Evolutionary conservation across 1,140 invertebrate genomes (phyloP), one percentile per base, ranked within the genome.

Genomic region (Zaprionus gabonicus): DNA sequence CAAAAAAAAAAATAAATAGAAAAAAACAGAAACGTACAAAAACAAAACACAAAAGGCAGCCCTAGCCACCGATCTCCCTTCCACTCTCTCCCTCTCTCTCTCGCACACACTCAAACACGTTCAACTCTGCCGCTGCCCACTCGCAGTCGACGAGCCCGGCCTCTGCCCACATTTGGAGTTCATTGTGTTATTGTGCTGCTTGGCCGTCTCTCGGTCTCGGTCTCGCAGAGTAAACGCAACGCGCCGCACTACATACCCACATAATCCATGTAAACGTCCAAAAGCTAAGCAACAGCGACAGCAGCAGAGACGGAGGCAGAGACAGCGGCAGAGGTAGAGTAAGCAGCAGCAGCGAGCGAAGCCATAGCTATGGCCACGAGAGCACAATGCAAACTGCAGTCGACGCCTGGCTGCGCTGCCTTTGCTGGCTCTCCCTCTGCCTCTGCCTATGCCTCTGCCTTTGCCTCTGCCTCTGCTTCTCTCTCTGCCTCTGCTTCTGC

Each of bases 161-260:
- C 74, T 73, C 70, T 77, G 59, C 62, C 77, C 72, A 80, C 74
- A 82, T 80, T 90, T 85, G 76, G 81, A 90, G 85, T 90, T 90
- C 85, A 90, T 90, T 91, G 87, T 91, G 86, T 91, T 91, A 90
- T 91, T 91, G 82, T 90, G 84, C 78, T 87, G 41, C 41, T 46
- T 83, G 74, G 78, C 51, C 70, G 75, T 73, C 51, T 73, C 70
- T 77, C 71, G 70, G 70, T 72, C 73, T 82, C 64, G 70, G 70
- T 69, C 64, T 76, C 74, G 46, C 46, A 51, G n/a, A 10, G 46
- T 20, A 51, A 51, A 13, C 17, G 20, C 46, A 51, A 13, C 20
- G 46, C 60, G 70, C 76, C 67, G 73, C 85, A 80, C 85, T 90
- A 90, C 79, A 90, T 90, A 90, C 86, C 79, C 81, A 90, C 73